Evolutionary conservation across 92 coral and sea anemone genomes (phyloP).

Genomic region (Hydrozoanthus gracilis): DNA sequence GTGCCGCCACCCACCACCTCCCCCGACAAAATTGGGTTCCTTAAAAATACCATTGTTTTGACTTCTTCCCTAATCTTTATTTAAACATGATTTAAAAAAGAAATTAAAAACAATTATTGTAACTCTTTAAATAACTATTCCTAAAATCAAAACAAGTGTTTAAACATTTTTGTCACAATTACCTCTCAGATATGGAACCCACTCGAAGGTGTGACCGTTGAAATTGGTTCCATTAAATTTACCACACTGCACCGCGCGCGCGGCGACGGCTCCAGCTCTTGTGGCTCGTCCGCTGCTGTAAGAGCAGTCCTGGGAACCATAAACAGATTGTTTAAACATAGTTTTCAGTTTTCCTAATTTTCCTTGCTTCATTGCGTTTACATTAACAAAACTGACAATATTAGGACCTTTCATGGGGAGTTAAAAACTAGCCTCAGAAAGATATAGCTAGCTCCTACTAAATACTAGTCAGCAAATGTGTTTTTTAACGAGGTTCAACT

Average conservation of each 20-base stretch:
- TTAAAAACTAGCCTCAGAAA: too few species aligned
- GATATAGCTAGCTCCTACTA: too few species aligned
- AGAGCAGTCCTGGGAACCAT: constrained; percentile 57
- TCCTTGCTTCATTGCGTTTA: too few species aligned
- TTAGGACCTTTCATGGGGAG: too few species aligned
- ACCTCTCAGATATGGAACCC: constrained; percentile 97
- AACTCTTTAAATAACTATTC: not conserved
- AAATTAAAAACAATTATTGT: not conserved
- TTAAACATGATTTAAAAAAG: not conserved
- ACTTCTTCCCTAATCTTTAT: not conserved
- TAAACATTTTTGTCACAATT: not conserved
- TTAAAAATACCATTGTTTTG: too few species aligned
- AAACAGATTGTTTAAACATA: not conserved
- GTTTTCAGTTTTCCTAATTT: too few species aligned
- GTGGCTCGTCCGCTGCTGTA: constrained; percentile 59
- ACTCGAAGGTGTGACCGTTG: constrained; percentile 85
- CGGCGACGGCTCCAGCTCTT: constrained; percentile 70
- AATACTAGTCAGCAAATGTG: too few species aligned
- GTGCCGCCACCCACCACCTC: too few species aligned
- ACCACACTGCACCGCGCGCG: constrained; percentile 91
- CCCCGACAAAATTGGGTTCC: too few species aligned
- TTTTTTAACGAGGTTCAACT: too few species aligned
- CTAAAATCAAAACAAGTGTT: not conserved
- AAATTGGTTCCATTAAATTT: constrained; percentile 88
- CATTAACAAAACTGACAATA: too few species aligned